These are phyloP conservation scores for Dendrophyllia cribrosa DNA, from an alignment of 64 coral and sea anemone genomes.

Conservation along the genomic window DNA sequence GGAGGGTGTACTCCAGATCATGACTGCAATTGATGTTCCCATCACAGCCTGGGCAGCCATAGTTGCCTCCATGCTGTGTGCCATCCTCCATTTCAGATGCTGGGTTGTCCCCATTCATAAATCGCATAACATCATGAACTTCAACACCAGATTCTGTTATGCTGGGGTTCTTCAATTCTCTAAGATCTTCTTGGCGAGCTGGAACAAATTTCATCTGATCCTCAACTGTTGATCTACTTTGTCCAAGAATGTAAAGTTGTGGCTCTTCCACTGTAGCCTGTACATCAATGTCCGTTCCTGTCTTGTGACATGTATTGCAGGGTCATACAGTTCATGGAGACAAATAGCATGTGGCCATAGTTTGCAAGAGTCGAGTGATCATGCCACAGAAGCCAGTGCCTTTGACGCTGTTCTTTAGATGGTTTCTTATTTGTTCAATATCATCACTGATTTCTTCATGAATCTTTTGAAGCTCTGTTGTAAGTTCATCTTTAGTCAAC, in stretches of 20 bases:
- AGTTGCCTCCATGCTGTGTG: constrained; percentile 52
- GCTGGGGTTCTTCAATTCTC: neutral
- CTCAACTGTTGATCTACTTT: constrained; percentile 25
- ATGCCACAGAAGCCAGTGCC: constrained; percentile 66
- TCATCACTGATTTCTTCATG: constrained; percentile 7
- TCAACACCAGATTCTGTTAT: neutral
- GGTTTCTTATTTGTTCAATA: neutral
- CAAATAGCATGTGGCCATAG: constrained; percentile 58
- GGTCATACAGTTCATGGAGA: constrained; percentile 35
- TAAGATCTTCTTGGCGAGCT: constrained; percentile 26
- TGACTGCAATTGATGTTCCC: constrained; percentile 15
- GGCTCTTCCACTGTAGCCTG: constrained; percentile 48
- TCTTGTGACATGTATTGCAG: constrained; percentile 18
- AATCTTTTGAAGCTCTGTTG: constrained; percentile 20
- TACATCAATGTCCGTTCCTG: constrained; percentile 8
- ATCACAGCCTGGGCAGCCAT: constrained; percentile 54
- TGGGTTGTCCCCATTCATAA: constrained; percentile 64
- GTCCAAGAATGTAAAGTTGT: constrained; percentile 45
- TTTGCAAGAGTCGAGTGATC: constrained; percentile 43
- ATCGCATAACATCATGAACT: constrained; percentile 20
- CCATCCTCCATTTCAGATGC: constrained; percentile 35
- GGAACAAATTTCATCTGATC: constrained; percentile 29
- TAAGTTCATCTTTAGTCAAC: constrained; percentile 12
- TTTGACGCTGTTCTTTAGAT: neutral
- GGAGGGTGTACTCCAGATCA: constrained; percentile 6